Percentiles rank a stretch among this genome's conserved stretches.
Conservation (phyloP, 2,888 invertebrate species). For the Fragum sueziense region DNA sequence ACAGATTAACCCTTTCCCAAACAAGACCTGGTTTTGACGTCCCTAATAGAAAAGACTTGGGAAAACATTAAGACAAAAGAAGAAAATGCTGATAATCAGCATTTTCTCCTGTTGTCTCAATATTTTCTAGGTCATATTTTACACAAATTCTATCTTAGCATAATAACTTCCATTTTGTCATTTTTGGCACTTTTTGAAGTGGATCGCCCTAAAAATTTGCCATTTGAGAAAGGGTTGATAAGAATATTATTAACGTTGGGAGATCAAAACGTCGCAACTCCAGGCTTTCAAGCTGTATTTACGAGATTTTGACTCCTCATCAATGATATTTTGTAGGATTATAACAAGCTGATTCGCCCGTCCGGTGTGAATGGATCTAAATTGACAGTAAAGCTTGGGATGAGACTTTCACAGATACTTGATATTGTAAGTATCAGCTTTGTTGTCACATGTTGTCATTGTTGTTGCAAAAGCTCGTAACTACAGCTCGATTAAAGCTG, state of each 20-base stretch:
- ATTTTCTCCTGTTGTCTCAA: too few species aligned
- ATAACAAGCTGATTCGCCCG: slow-evolving; percentile 96
- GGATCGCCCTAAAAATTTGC: too few species aligned
- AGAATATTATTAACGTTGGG: background rate
- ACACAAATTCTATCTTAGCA: too few species aligned
- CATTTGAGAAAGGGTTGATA: too few species aligned
- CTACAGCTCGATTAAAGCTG: background rate
- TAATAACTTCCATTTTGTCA: too few species aligned
- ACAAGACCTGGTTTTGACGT: too few species aligned
- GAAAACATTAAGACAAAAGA: too few species aligned
- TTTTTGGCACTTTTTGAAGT: too few species aligned
- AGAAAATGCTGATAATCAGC: too few species aligned
- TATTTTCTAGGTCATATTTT: too few species aligned
- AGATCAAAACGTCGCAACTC: background rate
- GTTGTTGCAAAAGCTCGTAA: background rate
- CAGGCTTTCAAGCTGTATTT: too few species aligned
- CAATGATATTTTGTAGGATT: slow-evolving; percentile 88
- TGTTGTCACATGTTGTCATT: background rate
- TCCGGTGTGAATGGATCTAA: slow-evolving; percentile 93
- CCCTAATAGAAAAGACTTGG: too few species aligned
- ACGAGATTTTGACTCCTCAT: background rate
- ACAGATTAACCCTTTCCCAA: background rate
- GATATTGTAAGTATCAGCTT: slow-evolving; percentile 92
- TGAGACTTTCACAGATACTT: slow-evolving; percentile 96
- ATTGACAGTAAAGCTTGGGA: slow-evolving; percentile 94